Percentiles rank a stretch among this genome's conserved stretches.
These are phyloP conservation scores for Caradrina kadenii DNA, from an alignment of 2,888 invertebrate genomes.

Conservation along the genomic window DNA sequence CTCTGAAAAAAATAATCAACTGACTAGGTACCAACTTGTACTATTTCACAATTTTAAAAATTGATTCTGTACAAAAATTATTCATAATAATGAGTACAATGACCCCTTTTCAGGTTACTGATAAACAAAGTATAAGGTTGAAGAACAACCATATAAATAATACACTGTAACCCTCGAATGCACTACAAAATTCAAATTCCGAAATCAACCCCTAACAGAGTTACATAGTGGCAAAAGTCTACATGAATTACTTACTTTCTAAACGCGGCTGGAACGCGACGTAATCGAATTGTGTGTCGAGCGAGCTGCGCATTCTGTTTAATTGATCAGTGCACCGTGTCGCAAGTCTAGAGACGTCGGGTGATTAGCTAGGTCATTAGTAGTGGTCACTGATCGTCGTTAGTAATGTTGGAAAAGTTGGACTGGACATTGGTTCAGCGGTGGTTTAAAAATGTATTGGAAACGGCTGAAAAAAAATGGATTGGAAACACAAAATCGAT, in stretches of 20 bases:
- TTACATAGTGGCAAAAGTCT: constrained; percentile 71
- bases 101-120: no score
- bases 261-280: constrained; percentile 68
- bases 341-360: constrained; percentile 55
- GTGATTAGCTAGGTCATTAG: constrained; percentile 66
- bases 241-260: constrained; percentile 78
- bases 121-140: no score
- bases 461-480: background rate
- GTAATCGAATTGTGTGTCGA: constrained; percentile 76
- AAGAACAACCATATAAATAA: no score
- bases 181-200: constrained; percentile 56
- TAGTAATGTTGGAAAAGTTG: constrained; percentile 35
- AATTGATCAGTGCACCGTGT: constrained; percentile 70
- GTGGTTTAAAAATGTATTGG: background rate
- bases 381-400: constrained; percentile 61
- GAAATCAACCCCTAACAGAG: constrained; percentile 66
- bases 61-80: no score
- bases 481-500: no score
- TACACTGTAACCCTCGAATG: constrained; percentile 23
- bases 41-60: no score
- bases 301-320: constrained; percentile 70
- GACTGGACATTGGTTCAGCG: background rate
- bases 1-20: no score
- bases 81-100: no score
- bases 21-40: no score